Evolutionary conservation across 2,113 vertebrate species (phyloP).

Genomic region (Arenaria interpres): DNA sequence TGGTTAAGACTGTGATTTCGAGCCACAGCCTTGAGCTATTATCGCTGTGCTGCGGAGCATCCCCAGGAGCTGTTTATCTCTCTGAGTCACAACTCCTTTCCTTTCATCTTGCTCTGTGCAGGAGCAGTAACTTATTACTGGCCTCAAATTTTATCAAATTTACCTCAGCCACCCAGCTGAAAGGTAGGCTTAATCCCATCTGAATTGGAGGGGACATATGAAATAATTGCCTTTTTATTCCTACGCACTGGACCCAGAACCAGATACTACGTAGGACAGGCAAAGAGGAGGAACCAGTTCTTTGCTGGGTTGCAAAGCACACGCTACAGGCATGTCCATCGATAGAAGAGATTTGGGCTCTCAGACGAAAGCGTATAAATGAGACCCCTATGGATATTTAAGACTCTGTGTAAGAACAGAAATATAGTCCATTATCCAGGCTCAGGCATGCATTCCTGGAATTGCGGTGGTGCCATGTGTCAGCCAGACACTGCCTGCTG

Average conservation of each 20-base stretch:
- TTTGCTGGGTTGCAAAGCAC: not conserved
- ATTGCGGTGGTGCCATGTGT: not conserved
- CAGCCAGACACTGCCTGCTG: not conserved
- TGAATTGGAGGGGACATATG: not conserved
- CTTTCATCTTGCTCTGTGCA: not conserved
- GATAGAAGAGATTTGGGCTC: not conserved
- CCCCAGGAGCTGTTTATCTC: not conserved
- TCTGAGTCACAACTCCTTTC: not conserved
- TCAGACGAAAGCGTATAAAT: not conserved
- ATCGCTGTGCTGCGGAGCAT: not conserved
- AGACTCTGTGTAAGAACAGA: not conserved
- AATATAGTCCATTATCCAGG: not conserved
- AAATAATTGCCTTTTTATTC: not conserved
- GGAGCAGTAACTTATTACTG: not conserved
- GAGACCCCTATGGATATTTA: not conserved
- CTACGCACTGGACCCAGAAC: not conserved
- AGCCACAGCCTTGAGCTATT: not conserved
- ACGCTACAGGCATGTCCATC: not conserved
- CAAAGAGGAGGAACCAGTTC: not conserved
- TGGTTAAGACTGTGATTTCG: not conserved
- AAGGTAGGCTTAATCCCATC: not conserved
- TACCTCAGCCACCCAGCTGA: not conserved
- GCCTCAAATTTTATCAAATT: not conserved
- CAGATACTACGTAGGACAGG: not conserved
- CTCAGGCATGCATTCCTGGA: accelerated